Conservation (phyloP, 2,113 vertebrate genomes). For the Apeltes quadracus region DNA sequence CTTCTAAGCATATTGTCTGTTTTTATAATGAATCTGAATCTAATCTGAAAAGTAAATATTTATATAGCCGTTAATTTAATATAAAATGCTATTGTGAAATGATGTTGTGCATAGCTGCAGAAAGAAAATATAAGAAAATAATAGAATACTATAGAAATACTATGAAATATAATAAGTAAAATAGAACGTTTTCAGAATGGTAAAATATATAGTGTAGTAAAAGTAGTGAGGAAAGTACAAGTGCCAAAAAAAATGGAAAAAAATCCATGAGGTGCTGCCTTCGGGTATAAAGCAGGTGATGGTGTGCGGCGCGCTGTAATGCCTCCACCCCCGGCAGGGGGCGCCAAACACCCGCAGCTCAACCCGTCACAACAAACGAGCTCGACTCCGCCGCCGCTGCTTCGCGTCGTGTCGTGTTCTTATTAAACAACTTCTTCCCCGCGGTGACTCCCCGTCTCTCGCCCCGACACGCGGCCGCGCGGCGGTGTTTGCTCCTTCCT, state of each 20-base stretch:
- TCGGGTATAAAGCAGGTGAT: not conserved
- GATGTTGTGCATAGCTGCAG: not conserved
- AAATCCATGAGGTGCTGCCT: not conserved
- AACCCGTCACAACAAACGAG: not conserved
- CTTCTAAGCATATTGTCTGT: no score
- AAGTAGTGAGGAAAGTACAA: not conserved
- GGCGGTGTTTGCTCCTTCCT: not conserved
- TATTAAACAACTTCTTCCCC: not conserved
- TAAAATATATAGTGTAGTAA: not conserved
- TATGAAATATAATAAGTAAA: not conserved
- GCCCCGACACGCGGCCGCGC: rapidly evolving
- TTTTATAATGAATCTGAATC: not conserved
- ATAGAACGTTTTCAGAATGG: no score
- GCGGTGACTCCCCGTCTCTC: not conserved
- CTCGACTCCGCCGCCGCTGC: slow-evolving; percentile 34
- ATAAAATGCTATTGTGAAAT: not conserved
- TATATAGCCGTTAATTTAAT: not conserved
- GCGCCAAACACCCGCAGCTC: not conserved
- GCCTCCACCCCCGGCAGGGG: not conserved
- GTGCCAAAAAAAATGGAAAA: not conserved
- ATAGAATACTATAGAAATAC: not conserved
- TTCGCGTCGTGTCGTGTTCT: not conserved
- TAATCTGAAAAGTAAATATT: not conserved
- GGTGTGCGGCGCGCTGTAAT: slow-evolving; percentile 6
- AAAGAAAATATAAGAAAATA: not conserved